Base-by-base conservation (phyloP, 2,113 vertebrate species). In the Rhinogobius similis region DNA sequence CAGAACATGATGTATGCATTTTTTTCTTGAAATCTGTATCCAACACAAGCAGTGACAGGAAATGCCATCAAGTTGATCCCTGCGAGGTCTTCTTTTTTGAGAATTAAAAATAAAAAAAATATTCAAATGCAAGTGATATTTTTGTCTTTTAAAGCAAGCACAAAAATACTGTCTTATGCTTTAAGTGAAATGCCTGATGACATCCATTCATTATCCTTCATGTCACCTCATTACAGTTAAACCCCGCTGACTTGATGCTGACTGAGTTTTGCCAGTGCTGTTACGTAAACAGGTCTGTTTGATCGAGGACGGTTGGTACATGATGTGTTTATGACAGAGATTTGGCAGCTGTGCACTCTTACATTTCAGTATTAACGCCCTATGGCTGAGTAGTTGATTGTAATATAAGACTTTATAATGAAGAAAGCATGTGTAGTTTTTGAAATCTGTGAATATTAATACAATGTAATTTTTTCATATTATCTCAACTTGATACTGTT, bases 1-100 rank as follows among this genome's bases (percentile, higher is more conserved):
- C 58, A 70, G 73, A 84, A 62, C 61, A 67, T 86, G 82, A 91
- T 88, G 65, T 79, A 86, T 89, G 81, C 39, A 73, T 84, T 53
- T 76, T 72, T 68, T 29, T 53, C 53, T 46, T 73, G 65, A 81
- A 87, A 85, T 78, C 53, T 77, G 77, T 77, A 87, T 70, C 67
- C 69, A 77, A 55, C 52, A 61, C 39, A 70, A 73, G 56, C 46
- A 83, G 76, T 65, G 81, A 79, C 56, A 77, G 69, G 52, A 84
- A 79, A 76, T 58, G 44, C 81, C 76, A 83, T 86, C 58, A 89
- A 84, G 69, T 72, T 39, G 20, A 65, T 73, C 68, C 84, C 64
- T 70, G 70, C 62, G 38, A n/a, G 16, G 52, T 83, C 21, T 50
- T 76, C 36, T 64, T 66, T 56, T 72, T 21, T 50, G 46, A 50